Base-by-base conservation (phyloP, 2,888 invertebrate genomes). In the Apamea sordens region DNA sequence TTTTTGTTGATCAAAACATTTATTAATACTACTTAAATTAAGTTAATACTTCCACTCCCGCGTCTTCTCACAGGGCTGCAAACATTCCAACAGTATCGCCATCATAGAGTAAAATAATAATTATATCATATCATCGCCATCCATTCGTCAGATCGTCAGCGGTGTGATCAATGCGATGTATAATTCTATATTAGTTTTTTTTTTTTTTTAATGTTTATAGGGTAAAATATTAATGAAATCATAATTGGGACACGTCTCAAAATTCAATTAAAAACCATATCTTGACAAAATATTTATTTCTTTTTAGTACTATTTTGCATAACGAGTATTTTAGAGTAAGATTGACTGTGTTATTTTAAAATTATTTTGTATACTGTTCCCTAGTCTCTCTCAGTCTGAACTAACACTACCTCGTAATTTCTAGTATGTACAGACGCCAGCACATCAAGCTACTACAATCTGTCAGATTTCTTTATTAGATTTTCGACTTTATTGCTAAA, bases 301-400 rank as follows among this genome's bases (percentile, higher is more conserved):
- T 77, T 78, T 5, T 76, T 76, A n/a, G 32, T 32, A 59, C 28
- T 7, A 73, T 56, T 59, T 56, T 59, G 21, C 2, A 0, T 21
- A 36, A 15, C 41, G 53, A 79, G 79, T 79, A 77, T 77, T 44
- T 36, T 41, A 10, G 11, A 50, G 18, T 28, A n/a, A n/a, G n/a
- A n/a, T 71, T 8, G 36, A 56, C 18, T 44, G 41, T 10, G n/a
- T 47, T 47, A 44, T 21, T 47, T n/a, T 21, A 1, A 28, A 4
- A 21, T 28, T 21, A 3, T 47, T 47, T 28, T n/a, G 15, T 5
- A n/a, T 11, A 44, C n/a, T 68, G 24, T n/a, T 18, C n/a, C n/a
- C 15, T n/a, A 21, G 28, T 47, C 13, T 21, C 44, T 68, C 68
- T 21, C 69, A n/a, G 0, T 64, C 15, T 11, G 64, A 67, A 41